Evolutionary conservation across 2,888 invertebrate species (phyloP).

Genomic region (Harmothoe impar): DNA sequence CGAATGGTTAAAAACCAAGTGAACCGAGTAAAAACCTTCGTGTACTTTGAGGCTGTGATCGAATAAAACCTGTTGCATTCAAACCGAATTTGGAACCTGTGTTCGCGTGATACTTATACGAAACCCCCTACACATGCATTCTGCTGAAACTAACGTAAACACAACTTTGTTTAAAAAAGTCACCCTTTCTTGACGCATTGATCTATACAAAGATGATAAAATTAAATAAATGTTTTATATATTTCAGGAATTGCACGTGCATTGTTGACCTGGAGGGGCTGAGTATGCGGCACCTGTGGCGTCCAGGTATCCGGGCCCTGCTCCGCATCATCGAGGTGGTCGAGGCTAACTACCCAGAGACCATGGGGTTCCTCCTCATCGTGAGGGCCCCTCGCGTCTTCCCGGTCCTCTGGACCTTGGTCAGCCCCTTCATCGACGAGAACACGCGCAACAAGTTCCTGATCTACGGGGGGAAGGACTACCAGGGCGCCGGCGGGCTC

Average conservation of each 20-base stretch:
- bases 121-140: too few relatives aligned
- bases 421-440: slow-evolving; percentile 97
- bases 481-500: slow-evolving; percentile 91
- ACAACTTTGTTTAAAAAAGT: too few relatives aligned
- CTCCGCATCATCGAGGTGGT: slow-evolving; percentile 91
- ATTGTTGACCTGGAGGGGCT: slow-evolving; percentile 96
- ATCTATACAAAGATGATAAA: too few relatives aligned
- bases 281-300: slow-evolving; percentile 97
- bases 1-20: too few relatives aligned
- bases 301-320: slow-evolving; percentile 91
- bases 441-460: slow-evolving; percentile 95
- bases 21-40: too few relatives aligned
- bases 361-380: slow-evolving; percentile 94
- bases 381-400: slow-evolving; percentile 96
- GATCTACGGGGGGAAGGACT: slow-evolving; percentile 95
- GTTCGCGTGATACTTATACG: too few relatives aligned
- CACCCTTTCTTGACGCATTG: too few relatives aligned
- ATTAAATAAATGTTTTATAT: too few relatives aligned
- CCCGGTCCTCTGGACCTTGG: slow-evolving; percentile 96
- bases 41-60: too few relatives aligned
- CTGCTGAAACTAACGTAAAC: too few relatives aligned
- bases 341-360: slow-evolving; percentile 97
- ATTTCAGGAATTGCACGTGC: slow-evolving; percentile 91
- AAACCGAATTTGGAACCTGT: too few relatives aligned
- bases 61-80: too few relatives aligned